Percentiles rank a stretch among this genome's conserved stretches.
phyloP scores from a whole-genome alignment of 2,113 vertebrate species.

The Pardalotus punctatus region DNA sequence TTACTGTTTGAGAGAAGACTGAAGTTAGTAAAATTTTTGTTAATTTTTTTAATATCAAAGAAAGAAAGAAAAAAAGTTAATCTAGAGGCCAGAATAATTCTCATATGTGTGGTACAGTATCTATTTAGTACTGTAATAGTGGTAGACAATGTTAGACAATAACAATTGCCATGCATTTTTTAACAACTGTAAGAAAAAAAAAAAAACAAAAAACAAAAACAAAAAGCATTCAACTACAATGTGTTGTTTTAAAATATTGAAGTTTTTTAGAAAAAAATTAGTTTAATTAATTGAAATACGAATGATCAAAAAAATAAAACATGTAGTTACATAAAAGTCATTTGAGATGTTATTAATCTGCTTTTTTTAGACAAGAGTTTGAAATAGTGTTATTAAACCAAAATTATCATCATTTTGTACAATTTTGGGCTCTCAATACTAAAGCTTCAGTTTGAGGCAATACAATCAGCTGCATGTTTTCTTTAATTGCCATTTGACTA shows the following conservation, averaged over 20 bases:
- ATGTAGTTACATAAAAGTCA: not conserved
- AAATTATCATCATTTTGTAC: not conserved
- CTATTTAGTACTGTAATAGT: not conserved
- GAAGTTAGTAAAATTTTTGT: not conserved
- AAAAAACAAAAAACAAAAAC: not conserved
- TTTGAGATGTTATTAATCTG: not conserved
- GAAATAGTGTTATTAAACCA: not conserved
- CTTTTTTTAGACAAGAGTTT: not conserved
- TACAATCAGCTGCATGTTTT: not conserved
- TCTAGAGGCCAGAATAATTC: not conserved
- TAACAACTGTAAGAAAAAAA: not conserved
- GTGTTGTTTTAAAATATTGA: not conserved
- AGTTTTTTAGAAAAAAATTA: not conserved
- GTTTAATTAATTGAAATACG: not conserved
- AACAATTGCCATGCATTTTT: not conserved
- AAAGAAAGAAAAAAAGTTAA: not conserved
- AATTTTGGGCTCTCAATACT: not conserved
- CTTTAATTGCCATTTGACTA: not conserved
- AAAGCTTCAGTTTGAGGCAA: not conserved
- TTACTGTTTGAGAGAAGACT: not conserved
- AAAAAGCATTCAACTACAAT: not conserved
- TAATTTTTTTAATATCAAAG: not conserved
- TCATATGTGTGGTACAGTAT: not conserved
- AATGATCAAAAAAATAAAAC: not conserved
- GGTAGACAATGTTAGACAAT: not conserved